phyloP scores from a whole-genome alignment of 2,888 invertebrate species.

The Gerris lacustris region DNA sequence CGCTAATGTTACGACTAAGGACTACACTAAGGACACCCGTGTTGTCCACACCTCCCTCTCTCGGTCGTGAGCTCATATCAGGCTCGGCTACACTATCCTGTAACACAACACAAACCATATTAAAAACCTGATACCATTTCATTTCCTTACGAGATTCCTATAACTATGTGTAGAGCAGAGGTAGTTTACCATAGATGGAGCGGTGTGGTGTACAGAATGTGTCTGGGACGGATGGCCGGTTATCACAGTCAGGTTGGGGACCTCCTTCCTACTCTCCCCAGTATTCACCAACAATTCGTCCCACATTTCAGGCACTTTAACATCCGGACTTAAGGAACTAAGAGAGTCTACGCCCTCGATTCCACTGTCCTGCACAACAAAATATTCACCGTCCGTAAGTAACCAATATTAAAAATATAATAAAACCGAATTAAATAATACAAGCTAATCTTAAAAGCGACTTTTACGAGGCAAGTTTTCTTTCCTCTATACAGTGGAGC shows the following conservation, averaged over 20 bases:
- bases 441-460: no score
- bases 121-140: background rate
- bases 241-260: slow-evolving; percentile 29
- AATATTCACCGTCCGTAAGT: background rate
- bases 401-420: no score
- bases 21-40: slow-evolving; percentile 41
- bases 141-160: no score
- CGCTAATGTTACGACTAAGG: slow-evolving; percentile 26
- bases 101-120: slow-evolving; percentile 15
- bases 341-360: slow-evolving; percentile 26
- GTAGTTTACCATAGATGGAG: background rate
- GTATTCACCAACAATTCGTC: slow-evolving; percentile 27
- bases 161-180: no score
- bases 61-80: slow-evolving; percentile 27
- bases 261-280: slow-evolving; percentile 21
- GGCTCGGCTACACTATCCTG: slow-evolving; percentile 24
- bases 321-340: slow-evolving; percentile 32
- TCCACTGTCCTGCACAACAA: slow-evolving; percentile 23
- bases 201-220: slow-evolving; percentile 12
- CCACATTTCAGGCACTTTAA: slow-evolving; percentile 35
- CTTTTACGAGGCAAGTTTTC: no score
- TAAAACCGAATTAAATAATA: no score
- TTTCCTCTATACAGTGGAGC: no score
- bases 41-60: slow-evolving; percentile 33
- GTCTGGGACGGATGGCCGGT: slow-evolving; percentile 28